Percentiles rank a stretch among this genome's conserved stretches.
phyloP scores from a whole-genome alignment of 2,888 invertebrate species.

The Tipula confusa region DNA sequence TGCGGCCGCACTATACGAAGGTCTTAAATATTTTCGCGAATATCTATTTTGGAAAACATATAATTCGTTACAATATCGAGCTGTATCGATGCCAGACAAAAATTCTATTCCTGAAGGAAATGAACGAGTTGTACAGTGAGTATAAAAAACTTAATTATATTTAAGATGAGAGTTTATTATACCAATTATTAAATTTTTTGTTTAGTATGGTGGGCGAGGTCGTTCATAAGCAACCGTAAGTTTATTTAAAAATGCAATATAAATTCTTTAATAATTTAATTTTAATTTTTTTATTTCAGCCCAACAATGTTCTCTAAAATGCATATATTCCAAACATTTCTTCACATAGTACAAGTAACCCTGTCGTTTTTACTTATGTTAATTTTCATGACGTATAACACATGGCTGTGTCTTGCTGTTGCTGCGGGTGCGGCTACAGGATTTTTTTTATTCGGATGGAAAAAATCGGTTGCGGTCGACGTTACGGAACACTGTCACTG shows the following conservation, averaged over 20 bases:
- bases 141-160: slow-evolving; percentile 40
- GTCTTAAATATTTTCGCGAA: slow-evolving; percentile 67
- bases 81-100: slow-evolving; percentile 74
- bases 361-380: slow-evolving; percentile 92
- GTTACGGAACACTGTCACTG: slow-evolving; percentile 95
- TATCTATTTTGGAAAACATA: slow-evolving; percentile 84
- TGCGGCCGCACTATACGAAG: slow-evolving; percentile 92
- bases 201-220: slow-evolving; percentile 66
- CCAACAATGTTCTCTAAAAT: slow-evolving; percentile 78
- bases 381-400: slow-evolving; percentile 96
- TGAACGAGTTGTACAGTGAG: slow-evolving; percentile 74
- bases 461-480: slow-evolving; percentile 87
- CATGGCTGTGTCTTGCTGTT: slow-evolving; percentile 86
- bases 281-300: slow-evolving; percentile 53
- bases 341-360: slow-evolving; percentile 86
- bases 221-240: slow-evolving; percentile 70
- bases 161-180: neutral
- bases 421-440: slow-evolving; percentile 85
- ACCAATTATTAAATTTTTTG: slow-evolving; percentile 38
- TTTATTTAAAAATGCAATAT: slow-evolving; percentile 41
- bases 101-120: slow-evolving; percentile 51
- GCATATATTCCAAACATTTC: slow-evolving; percentile 79
- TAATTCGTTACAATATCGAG: slow-evolving; percentile 77
- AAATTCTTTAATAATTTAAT: slow-evolving; percentile 31
- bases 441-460: slow-evolving; percentile 95